These are phyloP conservation scores for Solea solea DNA, from an alignment of 2,113 vertebrate species.

Conservation along the genomic window DNA sequence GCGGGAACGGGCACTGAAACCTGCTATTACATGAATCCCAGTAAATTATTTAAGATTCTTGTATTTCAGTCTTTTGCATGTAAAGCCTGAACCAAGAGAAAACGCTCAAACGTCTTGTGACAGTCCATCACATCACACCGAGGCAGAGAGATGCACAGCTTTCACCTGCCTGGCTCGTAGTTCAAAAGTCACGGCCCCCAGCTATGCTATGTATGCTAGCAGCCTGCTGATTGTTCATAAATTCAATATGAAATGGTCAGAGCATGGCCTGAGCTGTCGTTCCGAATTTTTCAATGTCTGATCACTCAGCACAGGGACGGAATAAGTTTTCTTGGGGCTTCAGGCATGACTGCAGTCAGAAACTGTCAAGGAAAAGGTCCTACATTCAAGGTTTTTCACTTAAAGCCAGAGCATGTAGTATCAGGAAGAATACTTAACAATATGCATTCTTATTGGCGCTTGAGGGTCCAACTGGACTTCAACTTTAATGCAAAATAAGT, in stretches of 20 bases:
- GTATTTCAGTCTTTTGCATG: not conserved
- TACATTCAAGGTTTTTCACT: not conserved
- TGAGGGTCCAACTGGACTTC: constrained; percentile 27
- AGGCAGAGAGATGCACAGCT: not conserved
- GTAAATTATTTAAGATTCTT: constrained; percentile 1
- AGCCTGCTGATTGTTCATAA: not conserved
- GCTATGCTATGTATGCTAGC: not conserved
- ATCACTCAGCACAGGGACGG: not conserved
- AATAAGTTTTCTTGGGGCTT: not conserved
- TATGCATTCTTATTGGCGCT: not conserved
- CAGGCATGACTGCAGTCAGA: not conserved
- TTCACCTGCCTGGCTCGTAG: not conserved
- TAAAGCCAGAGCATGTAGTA: not conserved
- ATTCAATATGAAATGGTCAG: constrained; percentile 1
- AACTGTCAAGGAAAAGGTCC: not conserved
- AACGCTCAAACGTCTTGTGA: not conserved
- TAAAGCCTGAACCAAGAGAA: not conserved
- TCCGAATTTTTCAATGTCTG: not conserved
- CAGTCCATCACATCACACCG: not conserved
- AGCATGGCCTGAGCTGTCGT: not conserved
- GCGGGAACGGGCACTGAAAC: not conserved
- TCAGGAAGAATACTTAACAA: not conserved
- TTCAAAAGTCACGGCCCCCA: not conserved
- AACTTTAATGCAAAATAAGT: constrained; percentile 46
- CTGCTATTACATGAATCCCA: not conserved